A percentile compares a stretch with the other conserved stretches of the same genome.
Conservation (phyloP, 2,888 invertebrate genomes). For the Ormyrus thymus region DNA sequence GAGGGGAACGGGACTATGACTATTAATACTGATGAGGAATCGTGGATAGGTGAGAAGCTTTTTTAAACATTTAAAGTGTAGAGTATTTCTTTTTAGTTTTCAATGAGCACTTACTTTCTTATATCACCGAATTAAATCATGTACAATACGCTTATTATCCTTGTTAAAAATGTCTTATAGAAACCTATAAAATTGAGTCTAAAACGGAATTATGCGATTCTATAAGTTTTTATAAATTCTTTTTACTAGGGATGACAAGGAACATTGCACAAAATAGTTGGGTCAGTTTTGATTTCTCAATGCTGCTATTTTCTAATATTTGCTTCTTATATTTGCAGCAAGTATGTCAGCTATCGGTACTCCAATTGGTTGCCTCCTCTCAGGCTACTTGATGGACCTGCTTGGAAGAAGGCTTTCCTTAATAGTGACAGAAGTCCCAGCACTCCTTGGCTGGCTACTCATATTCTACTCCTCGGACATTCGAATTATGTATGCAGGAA, state of each 20-base stretch:
- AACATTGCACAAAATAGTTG: too few relatives aligned
- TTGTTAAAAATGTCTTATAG: too few relatives aligned
- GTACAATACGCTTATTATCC: too few relatives aligned
- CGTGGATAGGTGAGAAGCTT: conserved; percentile 80
- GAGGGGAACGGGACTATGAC: conserved; percentile 76
- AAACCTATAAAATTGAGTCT: too few relatives aligned
- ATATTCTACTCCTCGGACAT: conserved; percentile 79
- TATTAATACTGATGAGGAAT: conserved; percentile 78
- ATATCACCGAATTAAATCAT: too few relatives aligned
- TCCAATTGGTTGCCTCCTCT: conserved; percentile 82
- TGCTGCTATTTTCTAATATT: background rate
- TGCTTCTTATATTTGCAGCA: conserved; percentile 74
- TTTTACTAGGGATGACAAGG: too few relatives aligned
- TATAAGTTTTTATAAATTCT: too few relatives aligned
- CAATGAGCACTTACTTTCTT: too few relatives aligned
- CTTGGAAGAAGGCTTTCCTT: conserved; percentile 81
- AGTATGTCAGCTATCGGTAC: conserved; percentile 82
- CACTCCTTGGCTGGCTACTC: conserved; percentile 82
- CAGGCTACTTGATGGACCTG: conserved; percentile 83
- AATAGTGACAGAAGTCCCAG: conserved; percentile 81
- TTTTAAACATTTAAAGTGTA: too few relatives aligned
- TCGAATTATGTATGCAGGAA: conserved; percentile 80
- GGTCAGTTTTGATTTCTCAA: too few relatives aligned
- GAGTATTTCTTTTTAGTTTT: too few relatives aligned
- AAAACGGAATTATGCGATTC: too few relatives aligned